Evolutionary conservation across 2,888 invertebrate species (phyloP).

Genomic region (Schrankia costaestrigalis): DNA sequence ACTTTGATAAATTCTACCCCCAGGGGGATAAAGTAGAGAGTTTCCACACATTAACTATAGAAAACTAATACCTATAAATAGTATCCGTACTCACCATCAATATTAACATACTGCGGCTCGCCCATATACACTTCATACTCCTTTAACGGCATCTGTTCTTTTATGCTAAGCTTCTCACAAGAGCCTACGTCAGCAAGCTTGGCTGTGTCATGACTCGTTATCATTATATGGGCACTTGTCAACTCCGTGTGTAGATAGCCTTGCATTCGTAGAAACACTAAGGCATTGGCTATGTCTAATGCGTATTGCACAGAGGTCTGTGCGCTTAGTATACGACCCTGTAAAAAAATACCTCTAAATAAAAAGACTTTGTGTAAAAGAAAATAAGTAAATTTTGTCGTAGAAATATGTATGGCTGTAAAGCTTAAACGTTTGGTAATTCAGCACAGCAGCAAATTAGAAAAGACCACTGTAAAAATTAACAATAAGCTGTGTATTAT

Average conservation of each 20-base stretch:
- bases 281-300: constrained; percentile 67
- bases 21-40: no score
- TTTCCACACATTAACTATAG: no score
- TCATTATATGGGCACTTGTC: constrained; percentile 62
- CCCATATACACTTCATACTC: constrained; percentile 53
- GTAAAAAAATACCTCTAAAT: constrained; percentile 15
- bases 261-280: constrained; percentile 71
- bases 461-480: no score
- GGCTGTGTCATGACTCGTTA: constrained; percentile 64
- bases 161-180: constrained; percentile 42
- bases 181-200: constrained; percentile 69
- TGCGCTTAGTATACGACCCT: constrained; percentile 64
- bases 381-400: no score
- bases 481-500: no score
- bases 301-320: constrained; percentile 67
- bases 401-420: no score
- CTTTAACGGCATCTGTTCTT: constrained; percentile 28
- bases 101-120: constrained; percentile 71
- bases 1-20: no score
- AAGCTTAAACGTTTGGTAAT: no score
- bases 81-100: constrained; percentile 56
- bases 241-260: constrained; percentile 71
- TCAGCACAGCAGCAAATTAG: no score
- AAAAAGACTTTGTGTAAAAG: background rate
- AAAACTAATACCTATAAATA: no score